A percentile compares a stretch with the other conserved stretches of the same genome.
Conservation (phyloP, 2,113 vertebrate genomes). For the Danio rerio region GRCz12tu NC_133177.1:27579501-27580000, state of each 20-base stretch:
- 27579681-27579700: slow-evolving; percentile 5
- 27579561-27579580: slow-evolving; percentile 62
- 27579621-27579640: slow-evolving; percentile 44
- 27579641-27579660: slow-evolving; percentile 16
- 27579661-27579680: background rate
- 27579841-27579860: too few species aligned
- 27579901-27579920: too few species aligned
- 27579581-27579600: slow-evolving; percentile 22
- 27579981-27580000: too few species aligned
- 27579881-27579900: too few species aligned
- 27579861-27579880: too few species aligned
- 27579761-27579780: background rate
- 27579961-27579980: too few species aligned
- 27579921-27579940: too few species aligned
- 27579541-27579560: slow-evolving; percentile 35
- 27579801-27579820: too few species aligned
- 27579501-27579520: slow-evolving; percentile 59
- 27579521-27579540: slow-evolving; percentile 59
- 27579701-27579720: slow-evolving; percentile 25
- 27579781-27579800: background rate
- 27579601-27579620: slow-evolving; percentile 33
- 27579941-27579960: too few species aligned
- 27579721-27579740: background rate
- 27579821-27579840: too few species aligned
- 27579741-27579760: slow-evolving; percentile 8